Percentiles rank a stretch among this genome's conserved stretches.
These are phyloP conservation scores for Vanessa tameamea DNA, from an alignment of 1,140 invertebrate genomes.

Conservation along the genomic window DNA sequence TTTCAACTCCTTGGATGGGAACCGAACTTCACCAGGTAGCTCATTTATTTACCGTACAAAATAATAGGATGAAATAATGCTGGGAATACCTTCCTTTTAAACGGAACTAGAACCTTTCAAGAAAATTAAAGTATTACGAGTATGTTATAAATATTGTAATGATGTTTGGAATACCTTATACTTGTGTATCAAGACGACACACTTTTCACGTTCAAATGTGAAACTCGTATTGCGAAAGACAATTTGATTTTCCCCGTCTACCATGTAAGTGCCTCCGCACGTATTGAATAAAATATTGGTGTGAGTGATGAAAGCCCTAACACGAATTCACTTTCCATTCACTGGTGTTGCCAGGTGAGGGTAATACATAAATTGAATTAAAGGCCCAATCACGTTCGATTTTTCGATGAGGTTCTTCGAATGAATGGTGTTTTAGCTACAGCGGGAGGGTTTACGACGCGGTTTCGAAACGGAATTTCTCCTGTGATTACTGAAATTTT, in stretches of 20 bases:
- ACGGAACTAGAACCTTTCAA: neutral
- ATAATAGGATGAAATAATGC: too few relatives aligned
- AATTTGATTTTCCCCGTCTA: slow-evolving; percentile 35
- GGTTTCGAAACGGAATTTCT: slow-evolving; percentile 21
- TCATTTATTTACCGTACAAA: too few relatives aligned
- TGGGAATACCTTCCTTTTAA: too few relatives aligned
- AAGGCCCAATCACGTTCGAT: slow-evolving; percentile 46
- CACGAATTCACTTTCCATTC: slow-evolving; percentile 42
- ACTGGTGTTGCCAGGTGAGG: slow-evolving; percentile 39
- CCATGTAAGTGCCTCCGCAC: slow-evolving; percentile 28
- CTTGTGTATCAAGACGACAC: neutral
- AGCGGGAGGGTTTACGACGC: slow-evolving; percentile 32
- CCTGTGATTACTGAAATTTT: slow-evolving; percentile 26
- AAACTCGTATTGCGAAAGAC: slow-evolving; percentile 26
- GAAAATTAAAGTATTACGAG: too few relatives aligned
- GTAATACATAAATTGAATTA: slow-evolving; percentile 48
- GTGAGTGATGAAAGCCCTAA: slow-evolving; percentile 41
- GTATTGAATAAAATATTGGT: slow-evolving; percentile 42
- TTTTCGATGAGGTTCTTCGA: slow-evolving; percentile 33
- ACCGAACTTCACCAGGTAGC: too few relatives aligned
- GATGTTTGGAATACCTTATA: neutral
- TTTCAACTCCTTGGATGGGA: too few relatives aligned
- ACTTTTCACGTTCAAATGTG: slow-evolving; percentile 11
- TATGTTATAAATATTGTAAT: too few relatives aligned
- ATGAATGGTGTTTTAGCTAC: slow-evolving; percentile 31